Base-by-base conservation (phyloP, 2,113 vertebrate species). In the Coturnix japonica region DNA sequence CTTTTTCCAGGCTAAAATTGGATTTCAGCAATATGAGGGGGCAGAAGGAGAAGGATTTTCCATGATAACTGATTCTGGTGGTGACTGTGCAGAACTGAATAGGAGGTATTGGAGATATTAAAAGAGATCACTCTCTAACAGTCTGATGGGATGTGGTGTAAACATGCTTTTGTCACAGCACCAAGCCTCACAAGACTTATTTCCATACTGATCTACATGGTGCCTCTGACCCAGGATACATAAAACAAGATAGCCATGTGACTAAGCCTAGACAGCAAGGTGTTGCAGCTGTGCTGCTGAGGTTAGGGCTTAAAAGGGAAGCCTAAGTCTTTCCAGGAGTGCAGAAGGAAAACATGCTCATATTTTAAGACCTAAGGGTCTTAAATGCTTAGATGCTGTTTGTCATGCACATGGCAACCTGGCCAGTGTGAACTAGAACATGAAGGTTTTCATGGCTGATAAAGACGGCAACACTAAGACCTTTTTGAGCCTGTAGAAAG, bases 31-130 rank as follows among this genome's bases (percentile, higher is more conserved):
- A 63, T 66, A 46, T 7, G 23, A 94, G 64, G 72, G 85, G 72
- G 56, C 82, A 91, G 78, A 73, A 94, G 67, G 85, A 85, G 46
- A 94, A 94, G 78, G 59, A 76, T 87, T 96, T 94, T 93, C 92
- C 3, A 5, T 19, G 3, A n/a, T 80, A 93, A 87, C 78, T 37
- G 64, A 71, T 76, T 92, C 70, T 67, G 71, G 37, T 56, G 60
- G n/a, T 87, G 81, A 89, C 78, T 76, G 37, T 63, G 56, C 91
- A 85, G 41, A 89, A 87, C 22, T 74, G 33, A 53, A 87, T 10
- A 17, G 66, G 31, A 88, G 47, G 53, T 44, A 65, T 6, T 63
- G 71, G 49, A 87, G 66, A 71, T 46, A 85, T 35, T 85, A 63
- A 3, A 23, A 85, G 89, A 69, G 35, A 69, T 75, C 61, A 35